Base-by-base conservation (phyloP, 1,140 invertebrate species). In the Trichonephila clavata region DNA sequence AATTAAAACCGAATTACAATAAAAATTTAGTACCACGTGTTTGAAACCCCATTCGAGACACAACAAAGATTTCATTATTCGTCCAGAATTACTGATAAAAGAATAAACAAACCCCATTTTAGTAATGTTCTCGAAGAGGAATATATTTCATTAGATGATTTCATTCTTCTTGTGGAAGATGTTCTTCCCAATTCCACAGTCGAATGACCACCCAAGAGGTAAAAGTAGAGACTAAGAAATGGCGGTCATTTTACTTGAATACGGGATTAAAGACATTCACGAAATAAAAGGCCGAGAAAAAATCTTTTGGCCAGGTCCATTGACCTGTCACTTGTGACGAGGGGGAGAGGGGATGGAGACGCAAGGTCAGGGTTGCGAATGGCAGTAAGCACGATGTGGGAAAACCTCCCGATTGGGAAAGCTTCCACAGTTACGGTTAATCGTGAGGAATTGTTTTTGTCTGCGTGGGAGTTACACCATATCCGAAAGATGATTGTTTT, bases 351-450 rank as follows among this genome's bases (percentile, higher is more conserved):
- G 43, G 18, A n/a, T 3, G 21, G 50, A 13, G 13, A 86, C 39
- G 63, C 87, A 89, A 77, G 87, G 87, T 89, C 87, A 89, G 63
- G 32, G 87, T 71, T 20, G 61, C n/a, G 6, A 43, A 87, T 71
- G 63, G 87, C 71, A 71, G n/a, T 10, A 59, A 27, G 71, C 71
- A 77, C 71, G 65, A 59, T 24, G 50, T 84, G 83, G 83, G 83
- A 84, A 84, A 84, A 59, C 57, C n/a, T 1, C 21, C 43, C 43
- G 18, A 60, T 59, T 32, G 43, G 57, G n/a, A n/a, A 84, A 60
- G 39, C 83, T 84, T 84, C 83, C 50, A 24, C 83, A 84, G 83
- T 84, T 84, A 84, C 83, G 83, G 71, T 77, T 77, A 50, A 84
- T 84, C 83, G n/a, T 60, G 57, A 84, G 32, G 57, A 50, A 43